phyloP scores from a whole-genome alignment of 2,888 invertebrate species.

The Melolontha melolontha region DNA sequence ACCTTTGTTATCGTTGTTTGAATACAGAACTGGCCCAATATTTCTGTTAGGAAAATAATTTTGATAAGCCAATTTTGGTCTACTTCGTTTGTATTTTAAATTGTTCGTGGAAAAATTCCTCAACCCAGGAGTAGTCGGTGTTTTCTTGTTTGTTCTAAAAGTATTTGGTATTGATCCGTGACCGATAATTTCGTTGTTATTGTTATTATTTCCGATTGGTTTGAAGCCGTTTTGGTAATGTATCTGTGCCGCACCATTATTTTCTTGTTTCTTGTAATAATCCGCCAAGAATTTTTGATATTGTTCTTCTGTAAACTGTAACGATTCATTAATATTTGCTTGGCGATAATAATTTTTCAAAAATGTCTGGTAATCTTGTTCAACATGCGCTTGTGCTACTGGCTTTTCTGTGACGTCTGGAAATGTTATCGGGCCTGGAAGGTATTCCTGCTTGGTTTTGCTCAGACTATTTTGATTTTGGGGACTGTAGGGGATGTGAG shows the following conservation, averaged over 20 bases:
- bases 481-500: neutral
- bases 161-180: conserved; percentile 45
- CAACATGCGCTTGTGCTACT: conserved; percentile 2
- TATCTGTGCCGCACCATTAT: neutral
- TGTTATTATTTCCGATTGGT: conserved; percentile 8
- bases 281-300: conserved; percentile 39
- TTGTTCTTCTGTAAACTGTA: conserved; percentile 33
- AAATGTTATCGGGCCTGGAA: conserved; percentile 24
- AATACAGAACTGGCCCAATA: conserved; percentile 24
- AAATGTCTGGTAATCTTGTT: conserved; percentile 40
- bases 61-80: conserved; percentile 29
- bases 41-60: conserved; percentile 17
- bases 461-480: neutral
- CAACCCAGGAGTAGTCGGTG: conserved; percentile 66
- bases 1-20: conserved; percentile 26
- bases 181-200: neutral
- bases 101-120: conserved; percentile 63
- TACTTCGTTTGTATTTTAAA: neutral
- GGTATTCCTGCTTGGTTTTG: neutral
- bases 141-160: conserved; percentile 57
- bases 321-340: conserved; percentile 33
- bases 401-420: neutral
- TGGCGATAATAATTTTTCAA: conserved; percentile 37
- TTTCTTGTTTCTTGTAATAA: conserved; percentile 33
- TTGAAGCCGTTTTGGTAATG: conserved; percentile 14